A percentile compares a stretch with the other conserved stretches of the same genome.
Evolutionary conservation across 2,888 invertebrate genomes (phyloP).

Genomic region (Apocheima hispidaria): DNA sequence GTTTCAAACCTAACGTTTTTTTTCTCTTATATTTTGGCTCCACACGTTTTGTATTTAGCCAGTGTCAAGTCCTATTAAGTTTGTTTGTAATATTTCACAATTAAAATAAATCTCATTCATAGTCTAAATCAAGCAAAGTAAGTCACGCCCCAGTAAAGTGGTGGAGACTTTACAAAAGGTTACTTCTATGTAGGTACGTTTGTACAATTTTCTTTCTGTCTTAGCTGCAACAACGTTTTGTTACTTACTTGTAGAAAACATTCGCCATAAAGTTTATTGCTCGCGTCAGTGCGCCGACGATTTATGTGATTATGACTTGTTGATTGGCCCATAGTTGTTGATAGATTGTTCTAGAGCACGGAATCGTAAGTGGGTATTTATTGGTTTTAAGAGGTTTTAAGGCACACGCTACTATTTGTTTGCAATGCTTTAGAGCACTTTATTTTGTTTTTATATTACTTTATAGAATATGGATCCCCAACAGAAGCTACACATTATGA

Average conservation of each 20-base stretch:
- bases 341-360: constrained; percentile 51
- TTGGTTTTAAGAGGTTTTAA: not conserved
- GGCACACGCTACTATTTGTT: not conserved
- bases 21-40: too few species aligned
- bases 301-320: constrained; percentile 53
- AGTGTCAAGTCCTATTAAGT: too few species aligned
- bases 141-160: too few species aligned
- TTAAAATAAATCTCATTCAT: too few species aligned
- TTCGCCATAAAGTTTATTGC: constrained; percentile 53
- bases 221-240: constrained; percentile 32
- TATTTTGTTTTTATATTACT: not conserved
- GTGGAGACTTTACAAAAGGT: too few species aligned
- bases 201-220: constrained; percentile 9
- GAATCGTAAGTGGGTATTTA: constrained; percentile 15
- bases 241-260: constrained; percentile 53
- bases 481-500: too few species aligned
- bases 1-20: not conserved
- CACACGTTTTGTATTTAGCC: too few species aligned
- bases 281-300: constrained; percentile 45
- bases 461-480: too few species aligned
- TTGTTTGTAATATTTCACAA: too few species aligned
- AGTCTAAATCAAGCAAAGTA: too few species aligned
- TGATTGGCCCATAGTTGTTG: constrained; percentile 48
- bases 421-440: not conserved
- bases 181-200: not conserved